Conservation (phyloP, 2,113 vertebrate genomes). For the Agapornis roseicollis region DNA sequence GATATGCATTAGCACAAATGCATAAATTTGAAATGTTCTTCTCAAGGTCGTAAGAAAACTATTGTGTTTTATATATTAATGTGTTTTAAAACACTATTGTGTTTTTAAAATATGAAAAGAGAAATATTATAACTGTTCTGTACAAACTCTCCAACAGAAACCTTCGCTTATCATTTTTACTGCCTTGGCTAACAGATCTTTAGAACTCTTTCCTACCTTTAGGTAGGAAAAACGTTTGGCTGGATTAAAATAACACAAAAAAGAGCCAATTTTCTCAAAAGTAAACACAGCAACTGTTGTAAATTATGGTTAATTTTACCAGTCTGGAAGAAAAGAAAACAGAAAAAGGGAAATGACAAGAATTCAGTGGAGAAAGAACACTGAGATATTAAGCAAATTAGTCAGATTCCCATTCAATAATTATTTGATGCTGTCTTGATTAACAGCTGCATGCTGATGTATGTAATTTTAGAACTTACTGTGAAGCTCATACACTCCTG, state of each 20-base stretch:
- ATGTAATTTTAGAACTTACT: background rate
- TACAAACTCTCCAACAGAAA: background rate
- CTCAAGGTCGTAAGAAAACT: background rate
- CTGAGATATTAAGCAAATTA: conserved; percentile 4
- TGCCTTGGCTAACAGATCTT: background rate
- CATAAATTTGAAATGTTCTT: background rate
- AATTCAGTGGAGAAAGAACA: background rate
- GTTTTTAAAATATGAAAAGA: background rate
- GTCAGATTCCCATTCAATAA: background rate
- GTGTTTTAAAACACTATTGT: too few relatives aligned
- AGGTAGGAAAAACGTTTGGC: background rate
- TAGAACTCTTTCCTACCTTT: background rate
- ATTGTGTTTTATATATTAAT: background rate
- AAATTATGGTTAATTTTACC: conserved; percentile 2
- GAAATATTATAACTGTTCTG: background rate
- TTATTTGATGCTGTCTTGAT: background rate
- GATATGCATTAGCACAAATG: background rate
- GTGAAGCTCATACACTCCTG: background rate
- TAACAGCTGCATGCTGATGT: background rate
- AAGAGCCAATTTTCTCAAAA: conserved; percentile 8
- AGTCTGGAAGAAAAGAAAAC: background rate
- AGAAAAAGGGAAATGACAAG: background rate
- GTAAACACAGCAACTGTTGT: background rate
- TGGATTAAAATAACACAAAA: background rate
- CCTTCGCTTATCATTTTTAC: background rate